Conservation (phyloP, 2,797 vertebrate genomes). For the Steatocranus sp. region DNA sequence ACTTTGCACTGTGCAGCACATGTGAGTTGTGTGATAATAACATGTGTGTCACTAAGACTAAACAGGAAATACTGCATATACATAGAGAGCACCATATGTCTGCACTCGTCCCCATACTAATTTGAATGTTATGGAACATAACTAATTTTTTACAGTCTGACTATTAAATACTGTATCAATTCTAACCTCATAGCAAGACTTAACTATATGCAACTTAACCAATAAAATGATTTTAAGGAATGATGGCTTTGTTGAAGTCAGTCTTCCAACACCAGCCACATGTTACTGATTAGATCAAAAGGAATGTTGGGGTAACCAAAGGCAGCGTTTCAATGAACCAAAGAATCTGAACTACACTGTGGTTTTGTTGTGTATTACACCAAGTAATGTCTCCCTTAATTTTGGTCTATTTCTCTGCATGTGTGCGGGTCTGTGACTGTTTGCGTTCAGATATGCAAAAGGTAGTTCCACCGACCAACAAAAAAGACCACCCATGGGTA, state of each 20-base stretch:
- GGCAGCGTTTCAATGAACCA: background rate
- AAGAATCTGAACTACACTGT: background rate
- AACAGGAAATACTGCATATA: background rate
- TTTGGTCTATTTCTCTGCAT: background rate
- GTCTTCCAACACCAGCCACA: background rate
- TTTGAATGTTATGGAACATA: background rate
- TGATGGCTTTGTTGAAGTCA: background rate
- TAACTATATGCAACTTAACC: background rate
- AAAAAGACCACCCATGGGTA: constrained; percentile 69
- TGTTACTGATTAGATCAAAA: background rate
- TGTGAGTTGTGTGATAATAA: background rate
- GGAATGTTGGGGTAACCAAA: background rate
- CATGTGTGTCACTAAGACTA: background rate
- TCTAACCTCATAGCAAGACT: background rate
- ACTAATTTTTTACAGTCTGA: background rate
- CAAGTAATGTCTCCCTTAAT: background rate
- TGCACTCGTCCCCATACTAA: background rate
- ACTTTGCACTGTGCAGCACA: background rate
- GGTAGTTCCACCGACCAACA: background rate
- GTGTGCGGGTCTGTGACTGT: background rate
- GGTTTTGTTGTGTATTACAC: background rate
- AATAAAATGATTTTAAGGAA: background rate
- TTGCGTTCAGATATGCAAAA: constrained; percentile 16
- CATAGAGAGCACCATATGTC: fast-evolving
- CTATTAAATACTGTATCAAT: background rate